Base-by-base conservation (phyloP, 2,888 invertebrate species). In the Stramonita haemastoma region DNA sequence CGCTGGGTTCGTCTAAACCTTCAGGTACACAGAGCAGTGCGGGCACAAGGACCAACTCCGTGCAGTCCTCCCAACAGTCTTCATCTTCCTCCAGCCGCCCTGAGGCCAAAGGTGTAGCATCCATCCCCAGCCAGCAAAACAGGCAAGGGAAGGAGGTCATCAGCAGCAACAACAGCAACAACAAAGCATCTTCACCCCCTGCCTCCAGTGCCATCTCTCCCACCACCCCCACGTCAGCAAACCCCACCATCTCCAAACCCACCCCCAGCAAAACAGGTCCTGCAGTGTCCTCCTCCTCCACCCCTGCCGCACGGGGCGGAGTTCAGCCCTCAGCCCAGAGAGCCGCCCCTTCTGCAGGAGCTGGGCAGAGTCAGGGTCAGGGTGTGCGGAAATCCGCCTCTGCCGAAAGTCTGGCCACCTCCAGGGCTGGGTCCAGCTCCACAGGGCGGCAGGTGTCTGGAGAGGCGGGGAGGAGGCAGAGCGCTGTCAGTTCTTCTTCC, bases 361-460 rank as follows among this genome's bases (percentile, higher is more conserved):
- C n/a, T n/a, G n/a, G n/a, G n/a, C n/a, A n/a, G n/a, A n/a, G n/a
- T n/a, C 77, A 56, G 26, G 0, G 81, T 26, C 32, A 46, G 19
- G 19, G 29, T 13, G 34, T 87, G 22, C 22, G 87, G 17, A 87
- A 87, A 17, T 87, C 87, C 1, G 87, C 87, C 32, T 87, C 87
- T 13, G 32, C 87, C 5, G 87, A 87, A 13, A 87, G 60, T 73
- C 32, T 87, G 26, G 13, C 87, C 26, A 15, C 26, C 19, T 32
- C n/a, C 5, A 81, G 29, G 13, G 1, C 32, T 36, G 56, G 79
- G 57, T 32, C 32, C 60, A 26, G 70, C 32, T 32, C 60, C 17
- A 26, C 46, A 29, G 34, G n/a, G 34, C 46, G 32, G 26, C n/a
- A 56, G 26, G 60, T 32, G 13, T 87, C 87, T 32, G 57, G 46